Conservation (phyloP, 2,113 vertebrate species). For the Mus musculus region DNA sequence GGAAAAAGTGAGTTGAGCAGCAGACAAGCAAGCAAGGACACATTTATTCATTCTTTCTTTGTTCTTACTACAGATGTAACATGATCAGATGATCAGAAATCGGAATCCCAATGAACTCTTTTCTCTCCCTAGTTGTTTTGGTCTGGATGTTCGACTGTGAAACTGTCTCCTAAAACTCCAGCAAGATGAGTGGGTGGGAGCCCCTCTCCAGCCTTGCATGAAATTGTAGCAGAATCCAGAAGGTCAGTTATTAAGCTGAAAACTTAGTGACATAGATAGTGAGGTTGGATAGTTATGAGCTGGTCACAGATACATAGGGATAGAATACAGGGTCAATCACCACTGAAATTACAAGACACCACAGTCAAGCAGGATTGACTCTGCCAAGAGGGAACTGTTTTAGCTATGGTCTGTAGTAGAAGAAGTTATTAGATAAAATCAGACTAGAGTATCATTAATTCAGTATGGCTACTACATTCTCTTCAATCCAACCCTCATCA, state of each 20-base stretch:
- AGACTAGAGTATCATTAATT: not conserved
- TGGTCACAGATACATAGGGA: not conserved
- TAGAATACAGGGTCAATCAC: not conserved
- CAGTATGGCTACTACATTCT: not conserved
- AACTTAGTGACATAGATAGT: not conserved
- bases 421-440: not conserved
- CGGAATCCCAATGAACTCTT: too few species aligned
- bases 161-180: not conserved
- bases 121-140: not conserved
- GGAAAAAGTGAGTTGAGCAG: not conserved
- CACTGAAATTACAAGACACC: not conserved
- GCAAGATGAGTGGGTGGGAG: too few species aligned
- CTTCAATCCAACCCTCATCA: not conserved
- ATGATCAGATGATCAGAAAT: not conserved
- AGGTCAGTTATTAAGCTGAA: not conserved
- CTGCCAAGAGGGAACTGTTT: not conserved
- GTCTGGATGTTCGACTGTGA: not conserved
- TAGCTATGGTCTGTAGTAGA: not conserved
- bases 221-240: too few species aligned
- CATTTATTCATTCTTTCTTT: not conserved
- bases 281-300: not conserved
- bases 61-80: not conserved
- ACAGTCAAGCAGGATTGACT: not conserved
- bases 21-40: too few species aligned
- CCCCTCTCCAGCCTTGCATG: not conserved